Evolutionary conservation across 2,113 vertebrate genomes (phyloP).

Genomic region (Chelonoidis abingdonii): DNA sequence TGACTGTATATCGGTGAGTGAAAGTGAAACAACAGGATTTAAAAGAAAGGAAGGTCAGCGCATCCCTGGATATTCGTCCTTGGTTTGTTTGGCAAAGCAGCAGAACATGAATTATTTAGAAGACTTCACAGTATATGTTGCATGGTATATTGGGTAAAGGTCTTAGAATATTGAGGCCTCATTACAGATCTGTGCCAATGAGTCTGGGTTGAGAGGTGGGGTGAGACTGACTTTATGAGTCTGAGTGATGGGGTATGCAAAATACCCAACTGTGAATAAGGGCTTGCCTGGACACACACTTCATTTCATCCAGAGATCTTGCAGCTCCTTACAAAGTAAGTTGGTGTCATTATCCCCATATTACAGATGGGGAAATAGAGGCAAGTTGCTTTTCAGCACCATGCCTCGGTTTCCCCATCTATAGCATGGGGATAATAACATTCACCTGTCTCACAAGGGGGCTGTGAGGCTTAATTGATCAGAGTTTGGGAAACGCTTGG

Average conservation of each 20-base stretch:
- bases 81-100: neutral
- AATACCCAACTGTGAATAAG: neutral
- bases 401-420: neutral
- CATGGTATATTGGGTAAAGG: neutral
- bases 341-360: neutral
- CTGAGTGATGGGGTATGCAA: neutral
- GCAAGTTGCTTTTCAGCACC: no score
- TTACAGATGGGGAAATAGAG: neutral
- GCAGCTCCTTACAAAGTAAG: neutral
- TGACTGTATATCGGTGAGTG: neutral
- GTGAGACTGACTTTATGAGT: neutral
- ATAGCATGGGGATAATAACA: neutral
- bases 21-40: neutral
- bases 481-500: neutral
- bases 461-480: neutral
- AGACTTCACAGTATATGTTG: neutral
- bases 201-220: neutral
- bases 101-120: neutral
- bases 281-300: neutral
- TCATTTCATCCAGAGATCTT: neutral
- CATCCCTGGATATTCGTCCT: neutral
- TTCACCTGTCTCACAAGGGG: neutral
- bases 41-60: neutral
- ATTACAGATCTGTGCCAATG: no score
- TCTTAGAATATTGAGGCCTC: neutral